phyloP scores from a whole-genome alignment of 2,888 invertebrate genomes.

The Trichogramma evanescens region DNA sequence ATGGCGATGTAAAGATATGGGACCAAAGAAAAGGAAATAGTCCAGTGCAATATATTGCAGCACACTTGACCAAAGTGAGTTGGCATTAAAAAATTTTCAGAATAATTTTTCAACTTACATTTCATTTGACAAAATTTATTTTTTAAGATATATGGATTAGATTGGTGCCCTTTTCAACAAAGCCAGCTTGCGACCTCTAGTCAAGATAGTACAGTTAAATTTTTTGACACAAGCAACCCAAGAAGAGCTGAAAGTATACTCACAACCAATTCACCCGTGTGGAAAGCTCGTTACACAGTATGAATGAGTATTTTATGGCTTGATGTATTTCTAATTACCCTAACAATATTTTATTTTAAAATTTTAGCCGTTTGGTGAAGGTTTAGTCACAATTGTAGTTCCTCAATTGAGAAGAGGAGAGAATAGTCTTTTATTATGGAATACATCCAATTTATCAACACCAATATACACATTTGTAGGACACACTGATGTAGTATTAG shows the following conservation, averaged over 20 bases:
- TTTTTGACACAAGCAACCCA: slow-evolving; percentile 84
- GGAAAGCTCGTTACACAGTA: slow-evolving; percentile 86
- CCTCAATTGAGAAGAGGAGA: slow-evolving; percentile 86
- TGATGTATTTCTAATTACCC: neutral
- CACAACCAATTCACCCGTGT: slow-evolving; percentile 79
- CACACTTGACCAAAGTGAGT: slow-evolving; percentile 65
- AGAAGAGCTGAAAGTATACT: slow-evolving; percentile 77
- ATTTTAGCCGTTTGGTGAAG: slow-evolving; percentile 80
- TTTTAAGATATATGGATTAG: slow-evolving; percentile 80
- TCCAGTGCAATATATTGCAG: slow-evolving; percentile 88
- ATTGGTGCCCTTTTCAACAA: slow-evolving; percentile 85
- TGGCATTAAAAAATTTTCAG: neutral
- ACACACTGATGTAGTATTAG: slow-evolving; percentile 87
- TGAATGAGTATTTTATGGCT: slow-evolving; percentile 19
- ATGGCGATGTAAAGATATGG: slow-evolving; percentile 93
- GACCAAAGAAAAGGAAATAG: slow-evolving; percentile 82
- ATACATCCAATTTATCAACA: slow-evolving; percentile 61
- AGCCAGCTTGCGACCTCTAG: slow-evolving; percentile 85
- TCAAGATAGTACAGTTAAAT: slow-evolving; percentile 92
- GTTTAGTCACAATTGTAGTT: slow-evolving; percentile 83
- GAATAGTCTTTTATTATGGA: slow-evolving; percentile 74
- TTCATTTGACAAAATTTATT: neutral
- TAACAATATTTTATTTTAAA: slow-evolving; percentile 1
- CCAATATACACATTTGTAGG: slow-evolving; percentile 89
- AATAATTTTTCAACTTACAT: neutral